phyloP scores from a whole-genome alignment of 1,140 invertebrate species.

The Lepidotrigona ventralis region DNA sequence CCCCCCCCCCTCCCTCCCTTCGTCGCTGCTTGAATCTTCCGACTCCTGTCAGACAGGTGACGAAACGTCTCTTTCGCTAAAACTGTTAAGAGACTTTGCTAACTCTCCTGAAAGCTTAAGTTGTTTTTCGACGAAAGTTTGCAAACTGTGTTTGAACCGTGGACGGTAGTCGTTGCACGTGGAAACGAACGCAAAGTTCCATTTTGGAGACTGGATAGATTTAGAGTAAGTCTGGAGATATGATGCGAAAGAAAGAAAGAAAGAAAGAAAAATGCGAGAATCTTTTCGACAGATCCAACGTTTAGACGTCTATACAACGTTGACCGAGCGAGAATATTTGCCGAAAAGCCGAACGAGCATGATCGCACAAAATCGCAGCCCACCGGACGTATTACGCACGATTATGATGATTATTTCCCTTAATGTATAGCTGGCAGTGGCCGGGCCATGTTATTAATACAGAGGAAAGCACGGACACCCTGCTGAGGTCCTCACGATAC shows the following conservation, averaged over 20 bases:
- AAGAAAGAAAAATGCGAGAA: background rate
- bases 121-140: background rate
- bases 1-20: too few relatives aligned
- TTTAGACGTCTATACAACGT: background rate
- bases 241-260: too few relatives aligned
- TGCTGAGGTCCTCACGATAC: slow-evolving; percentile 72
- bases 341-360: slow-evolving; percentile 39
- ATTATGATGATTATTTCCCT: slow-evolving; percentile 72
- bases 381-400: slow-evolving; percentile 66
- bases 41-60: background rate
- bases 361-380: slow-evolving; percentile 52
- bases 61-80: background rate
- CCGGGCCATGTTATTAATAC: slow-evolving; percentile 69
- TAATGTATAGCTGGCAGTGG: slow-evolving; percentile 65
- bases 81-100: background rate
- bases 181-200: background rate
- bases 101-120: background rate
- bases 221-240: background rate
- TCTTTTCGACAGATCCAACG: background rate
- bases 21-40: background rate
- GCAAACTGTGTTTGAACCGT: background rate
- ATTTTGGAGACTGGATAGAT: background rate
- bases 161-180: too few relatives aligned
- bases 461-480: slow-evolving; percentile 70
- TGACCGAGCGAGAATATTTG: slow-evolving; percentile 20